Conservation (phyloP, 2,888 invertebrate species). For the Peribatodes rhomboidaria region DNA sequence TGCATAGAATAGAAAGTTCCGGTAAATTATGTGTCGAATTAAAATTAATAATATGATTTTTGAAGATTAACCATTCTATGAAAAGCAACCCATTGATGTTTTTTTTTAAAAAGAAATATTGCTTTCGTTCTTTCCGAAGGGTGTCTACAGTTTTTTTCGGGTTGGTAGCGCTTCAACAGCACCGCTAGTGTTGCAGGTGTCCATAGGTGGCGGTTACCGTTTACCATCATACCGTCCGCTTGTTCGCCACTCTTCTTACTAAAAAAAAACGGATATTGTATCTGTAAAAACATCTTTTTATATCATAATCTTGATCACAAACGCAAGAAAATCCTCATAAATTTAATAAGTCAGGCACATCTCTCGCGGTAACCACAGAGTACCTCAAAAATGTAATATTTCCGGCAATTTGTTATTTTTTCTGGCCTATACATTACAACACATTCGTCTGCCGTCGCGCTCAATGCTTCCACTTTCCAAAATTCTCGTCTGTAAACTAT, state of each 20-base stretch:
- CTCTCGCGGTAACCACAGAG: neutral
- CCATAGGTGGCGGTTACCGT: too few relatives aligned
- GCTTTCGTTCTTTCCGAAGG: too few relatives aligned
- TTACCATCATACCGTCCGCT: too few relatives aligned
- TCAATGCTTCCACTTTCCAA: slow-evolving; percentile 79
- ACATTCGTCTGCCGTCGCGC: slow-evolving; percentile 72
- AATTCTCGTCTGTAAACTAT: slow-evolving; percentile 70
- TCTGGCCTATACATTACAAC: slow-evolving; percentile 32
- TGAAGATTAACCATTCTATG: too few relatives aligned
- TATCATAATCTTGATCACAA: neutral
- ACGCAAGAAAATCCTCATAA: slow-evolving; percentile 5
- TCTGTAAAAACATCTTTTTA: too few relatives aligned
- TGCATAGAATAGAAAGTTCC: slow-evolving; percentile 19
- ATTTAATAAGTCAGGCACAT: slow-evolving; percentile 11
- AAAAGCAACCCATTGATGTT: too few relatives aligned
- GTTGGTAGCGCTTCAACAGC: too few relatives aligned
- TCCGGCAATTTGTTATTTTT: slow-evolving; percentile 29
- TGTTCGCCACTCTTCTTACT: too few relatives aligned
- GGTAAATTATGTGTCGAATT: neutral
- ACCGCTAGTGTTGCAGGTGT: too few relatives aligned
- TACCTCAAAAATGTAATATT: slow-evolving; percentile 25
- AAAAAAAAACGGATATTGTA: too few relatives aligned
- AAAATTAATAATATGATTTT: neutral
- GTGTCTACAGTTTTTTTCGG: too few relatives aligned
- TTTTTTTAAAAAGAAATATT: too few relatives aligned